Base-by-base conservation (phyloP, 2,113 vertebrate species). In the Bufo bufo region DNA sequence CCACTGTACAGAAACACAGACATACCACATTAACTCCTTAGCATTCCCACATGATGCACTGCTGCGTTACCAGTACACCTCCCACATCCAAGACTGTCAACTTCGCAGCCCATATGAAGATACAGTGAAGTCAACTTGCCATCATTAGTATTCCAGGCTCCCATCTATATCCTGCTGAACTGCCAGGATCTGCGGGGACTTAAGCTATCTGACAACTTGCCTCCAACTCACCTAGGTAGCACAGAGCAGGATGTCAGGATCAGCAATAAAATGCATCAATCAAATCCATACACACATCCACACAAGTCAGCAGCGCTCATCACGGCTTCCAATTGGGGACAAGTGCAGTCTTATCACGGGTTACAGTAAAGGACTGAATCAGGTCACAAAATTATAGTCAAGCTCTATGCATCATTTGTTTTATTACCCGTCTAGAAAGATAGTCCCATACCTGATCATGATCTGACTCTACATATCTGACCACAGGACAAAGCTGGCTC, bases 21-120 rank as follows among this genome's bases (percentile, higher is more conserved):
- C 89, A 93, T 69, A 93, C 91, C 91, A 95, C 78, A 87, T 87
- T 87, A 87, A 87, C 93, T 95, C 92, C 91, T 92, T 92, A 93
- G 90, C 93, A 93, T 92, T 92, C 92, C 92, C 92, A 92, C 90
- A 86, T 87, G 91, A 92, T 91, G 89, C 84, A 89, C 89, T 72
- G 81, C 93, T 91, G 90, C 65, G 69, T 87, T 91, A 91, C 90
- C 58, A 90, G 92, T 90, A 82, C 72, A 49, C 20, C 58, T 58
- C 86, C 87, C 3, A 1, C 47, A 75, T 81, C 90, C 79, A 78
- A 77, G 50, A 61, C 90, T 92, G 65, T 17, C 90, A 93, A 91
- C 20, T 77, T 17, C n/a, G n/a, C 59, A 79, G 61, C 7, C 61
- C 86, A 90, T 65, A 90, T 3, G 23, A 90, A 89, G 59, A 81